phyloP scores from a whole-genome alignment of 1,140 invertebrate species.

The Drosophila sproati region DNA sequence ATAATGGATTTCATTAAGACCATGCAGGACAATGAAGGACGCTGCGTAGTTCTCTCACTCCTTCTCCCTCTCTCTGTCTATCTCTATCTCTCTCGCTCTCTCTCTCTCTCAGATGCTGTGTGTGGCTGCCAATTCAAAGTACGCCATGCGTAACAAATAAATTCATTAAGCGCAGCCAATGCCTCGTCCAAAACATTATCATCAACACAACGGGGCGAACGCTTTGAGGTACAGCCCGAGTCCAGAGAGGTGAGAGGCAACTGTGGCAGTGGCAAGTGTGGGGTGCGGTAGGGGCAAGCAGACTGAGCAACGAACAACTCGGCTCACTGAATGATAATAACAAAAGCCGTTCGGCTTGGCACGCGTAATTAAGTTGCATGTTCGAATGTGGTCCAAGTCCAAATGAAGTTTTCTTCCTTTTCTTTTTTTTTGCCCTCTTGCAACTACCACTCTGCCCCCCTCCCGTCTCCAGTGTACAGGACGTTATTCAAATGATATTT shows the following conservation, averaged over 20 bases:
- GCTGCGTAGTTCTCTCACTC: conserved; percentile 16
- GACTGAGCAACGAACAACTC: conserved; percentile 13
- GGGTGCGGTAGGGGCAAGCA: conserved; percentile 14
- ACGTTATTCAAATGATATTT: conserved; percentile 66
- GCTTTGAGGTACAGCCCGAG: no score
- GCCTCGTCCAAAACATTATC: conserved; percentile 72
- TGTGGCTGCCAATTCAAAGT: conserved; percentile 75
- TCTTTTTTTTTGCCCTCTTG: no score
- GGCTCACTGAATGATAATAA: conserved; percentile 78
- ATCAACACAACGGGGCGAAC: conserved; percentile 42
- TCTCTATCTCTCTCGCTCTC: no score
- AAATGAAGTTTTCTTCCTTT: not conserved
- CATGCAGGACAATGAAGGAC: conserved; percentile 68
- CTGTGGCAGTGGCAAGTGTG: conserved; percentile 18
- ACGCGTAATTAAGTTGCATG: conserved; percentile 81
- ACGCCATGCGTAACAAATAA: conserved; percentile 84
- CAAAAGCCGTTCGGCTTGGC: conserved; percentile 73
- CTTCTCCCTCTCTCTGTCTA: no score
- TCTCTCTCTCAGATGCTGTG: conserved; percentile 1
- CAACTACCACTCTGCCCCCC: not conserved
- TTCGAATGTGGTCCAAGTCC: conserved; percentile 55
- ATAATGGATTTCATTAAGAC: conserved; percentile 83
- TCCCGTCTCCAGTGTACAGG: not conserved
- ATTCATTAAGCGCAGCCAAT: conserved; percentile 88
- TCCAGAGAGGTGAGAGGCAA: not conserved